phyloP scores from a whole-genome alignment of 2,113 vertebrate species.

The Dipodomys spectabilis region DNA sequence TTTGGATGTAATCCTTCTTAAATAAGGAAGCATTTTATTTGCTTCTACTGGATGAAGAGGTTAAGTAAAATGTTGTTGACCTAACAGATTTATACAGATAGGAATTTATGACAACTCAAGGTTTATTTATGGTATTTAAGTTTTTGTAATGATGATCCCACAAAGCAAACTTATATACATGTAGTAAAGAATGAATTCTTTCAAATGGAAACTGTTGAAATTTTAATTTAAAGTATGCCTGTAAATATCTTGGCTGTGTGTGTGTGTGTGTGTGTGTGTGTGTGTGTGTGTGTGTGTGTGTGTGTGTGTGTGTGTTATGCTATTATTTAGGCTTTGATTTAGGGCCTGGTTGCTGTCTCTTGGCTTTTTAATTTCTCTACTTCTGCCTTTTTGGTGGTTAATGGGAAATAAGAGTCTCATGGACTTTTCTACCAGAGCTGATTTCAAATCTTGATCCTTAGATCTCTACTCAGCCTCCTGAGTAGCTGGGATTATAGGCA shows the following conservation, averaged over 20 bases:
- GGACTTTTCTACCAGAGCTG: too few species aligned
- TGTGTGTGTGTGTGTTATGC: too few species aligned
- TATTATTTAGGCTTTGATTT: too few species aligned
- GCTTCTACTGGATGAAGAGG: background rate
- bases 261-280: too few species aligned
- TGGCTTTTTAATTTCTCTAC: too few species aligned
- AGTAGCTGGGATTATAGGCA: too few species aligned
- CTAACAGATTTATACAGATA: background rate
- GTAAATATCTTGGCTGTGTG: background rate
- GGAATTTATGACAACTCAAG: background rate
- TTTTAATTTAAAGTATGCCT: slow-evolving; percentile 20
- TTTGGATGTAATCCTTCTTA: slow-evolving; percentile 61
- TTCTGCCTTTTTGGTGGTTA: too few species aligned
- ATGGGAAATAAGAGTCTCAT: too few species aligned
- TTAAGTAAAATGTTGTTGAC: background rate
- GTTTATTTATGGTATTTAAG: slow-evolving; percentile 2
- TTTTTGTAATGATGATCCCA: background rate
- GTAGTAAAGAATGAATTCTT: background rate
- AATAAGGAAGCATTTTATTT: background rate
- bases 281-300: too few species aligned
- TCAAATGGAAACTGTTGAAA: background rate
- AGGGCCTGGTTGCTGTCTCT: too few species aligned
- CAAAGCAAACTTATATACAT: slow-evolving; percentile 15
- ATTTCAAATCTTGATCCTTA: too few species aligned
- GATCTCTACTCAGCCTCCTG: too few species aligned